phyloP scores from a whole-genome alignment of 2,797 vertebrate species.

The Decapterus maruadsi region DNA sequence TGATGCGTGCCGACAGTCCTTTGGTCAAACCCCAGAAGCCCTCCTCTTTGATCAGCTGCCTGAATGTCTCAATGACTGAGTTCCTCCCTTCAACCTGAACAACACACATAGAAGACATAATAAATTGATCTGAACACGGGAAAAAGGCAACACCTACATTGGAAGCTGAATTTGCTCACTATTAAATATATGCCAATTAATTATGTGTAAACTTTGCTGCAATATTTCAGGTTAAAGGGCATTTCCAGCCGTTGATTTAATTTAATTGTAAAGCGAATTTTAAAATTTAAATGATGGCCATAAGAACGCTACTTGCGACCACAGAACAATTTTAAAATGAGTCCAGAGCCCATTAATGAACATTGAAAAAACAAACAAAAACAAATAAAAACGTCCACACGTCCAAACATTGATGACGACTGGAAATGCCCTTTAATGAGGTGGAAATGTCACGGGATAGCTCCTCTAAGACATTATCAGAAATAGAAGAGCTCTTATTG shows the following conservation, averaged over 20 bases:
- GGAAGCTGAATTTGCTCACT: background rate
- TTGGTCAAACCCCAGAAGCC: constrained; percentile 97
- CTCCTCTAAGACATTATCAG: background rate
- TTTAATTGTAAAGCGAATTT: too few relatives aligned
- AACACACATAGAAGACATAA: background rate
- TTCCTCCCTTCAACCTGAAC: constrained; percentile 93
- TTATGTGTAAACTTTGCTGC: too few relatives aligned
- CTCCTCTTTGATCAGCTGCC: constrained; percentile 93
- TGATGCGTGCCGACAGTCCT: constrained; percentile 96
- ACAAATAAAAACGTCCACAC: too few relatives aligned
- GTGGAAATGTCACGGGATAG: background rate
- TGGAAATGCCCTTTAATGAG: background rate
- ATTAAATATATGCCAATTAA: background rate
- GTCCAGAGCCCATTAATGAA: too few relatives aligned
- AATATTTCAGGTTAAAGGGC: background rate
- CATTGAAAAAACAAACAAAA: too few relatives aligned
- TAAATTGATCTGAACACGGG: too few relatives aligned
- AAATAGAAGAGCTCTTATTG: too few relatives aligned
- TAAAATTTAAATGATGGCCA: too few relatives aligned
- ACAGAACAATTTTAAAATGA: too few relatives aligned
- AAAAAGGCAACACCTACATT: background rate
- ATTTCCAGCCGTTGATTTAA: too few relatives aligned
- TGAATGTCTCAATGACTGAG: constrained; percentile 93
- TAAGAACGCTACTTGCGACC: too few relatives aligned
- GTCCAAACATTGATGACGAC: too few relatives aligned